Evolutionary conservation across 2,888 invertebrate genomes (phyloP), one percentile per base, ranked within the genome.

Genomic region (Lycia hirtaria): DNA sequence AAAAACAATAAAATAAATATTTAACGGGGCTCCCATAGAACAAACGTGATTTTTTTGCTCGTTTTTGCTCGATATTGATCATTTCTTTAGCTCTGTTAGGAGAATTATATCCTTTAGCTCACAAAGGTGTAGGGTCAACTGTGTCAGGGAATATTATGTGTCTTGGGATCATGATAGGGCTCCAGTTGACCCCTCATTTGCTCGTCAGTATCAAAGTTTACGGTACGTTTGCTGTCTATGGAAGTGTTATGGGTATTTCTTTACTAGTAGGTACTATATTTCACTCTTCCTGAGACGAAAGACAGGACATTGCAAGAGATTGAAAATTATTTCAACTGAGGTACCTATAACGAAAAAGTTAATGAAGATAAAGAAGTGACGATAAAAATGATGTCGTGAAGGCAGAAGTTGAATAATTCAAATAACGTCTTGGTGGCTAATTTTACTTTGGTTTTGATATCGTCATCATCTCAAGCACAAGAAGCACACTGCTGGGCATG

Each of bases 251-350:
- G 15, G 77, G 90, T 0, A 58, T 93, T 0, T 89, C 93, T 33
- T 53, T 67, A 17, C 0, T 44, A 5, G 26, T 59, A 17, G n/a
- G n/a, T n/a, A n/a, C 44, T 67, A 2, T 67, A 53, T 44, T 53
- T 60, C 20, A 50, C 92, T 43, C 74, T 95, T 15, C 95, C 95
- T 0, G 95, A 95, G 76, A 95, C 95, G 0, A 94, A 93, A 60
- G 93, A 93, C 6, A 94, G 90, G 62, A 94, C 94, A 1, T 76
- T 95, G 43, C 88, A 93, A 54, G 93, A 95, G 73, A 95, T 95
- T 45, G 95, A 95, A 66, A 93, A 93, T 3, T 80, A 83, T 35
- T 93, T 66, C 2, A 66, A 52, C n/a, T n/a, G n/a, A n/a, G n/a
- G n/a, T n/a, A n/a, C n/a, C n/a, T n/a, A n/a, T n/a, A n/a, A n/a